phyloP scores from a whole-genome alignment of 2,888 invertebrate genomes.

The Xylota sylvarum region DNA sequence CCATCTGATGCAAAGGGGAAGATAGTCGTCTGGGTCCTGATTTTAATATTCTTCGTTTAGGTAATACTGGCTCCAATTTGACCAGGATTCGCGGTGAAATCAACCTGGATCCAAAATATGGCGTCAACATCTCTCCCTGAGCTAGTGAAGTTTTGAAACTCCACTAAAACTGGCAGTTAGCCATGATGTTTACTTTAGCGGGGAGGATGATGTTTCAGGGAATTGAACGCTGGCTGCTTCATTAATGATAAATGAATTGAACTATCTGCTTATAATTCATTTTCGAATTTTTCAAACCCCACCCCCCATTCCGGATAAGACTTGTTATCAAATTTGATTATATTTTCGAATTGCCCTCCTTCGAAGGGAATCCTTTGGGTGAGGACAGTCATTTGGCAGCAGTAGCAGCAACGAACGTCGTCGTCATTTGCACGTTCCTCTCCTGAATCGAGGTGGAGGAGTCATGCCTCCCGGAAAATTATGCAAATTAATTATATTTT shows the following conservation, averaged over 20 bases:
- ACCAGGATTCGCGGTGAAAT: conserved; percentile 36
- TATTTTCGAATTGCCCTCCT: conserved; percentile 49
- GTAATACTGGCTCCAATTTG: conserved; percentile 55
- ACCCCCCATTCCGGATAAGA: conserved; percentile 36
- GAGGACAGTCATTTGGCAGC: conserved; percentile 63
- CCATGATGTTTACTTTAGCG: not conserved
- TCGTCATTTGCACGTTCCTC: conserved; percentile 68
- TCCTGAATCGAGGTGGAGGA: conserved; percentile 38
- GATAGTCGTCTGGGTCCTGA: conserved; percentile 9
- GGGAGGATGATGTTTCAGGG: not conserved
- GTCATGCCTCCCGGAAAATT: conserved; percentile 57
- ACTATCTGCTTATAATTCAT: conserved; percentile 72
- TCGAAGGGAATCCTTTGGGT: conserved; percentile 46
- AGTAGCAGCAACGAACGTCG: conserved; percentile 27
- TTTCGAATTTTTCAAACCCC: conserved; percentile 48
- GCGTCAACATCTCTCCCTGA: conserved; percentile 14
- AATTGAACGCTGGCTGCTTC: conserved; percentile 36
- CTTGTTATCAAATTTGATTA: conserved; percentile 75
- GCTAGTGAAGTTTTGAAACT: conserved; percentile 47
- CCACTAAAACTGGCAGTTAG: conserved; percentile 53
- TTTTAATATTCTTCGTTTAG: conserved; percentile 45
- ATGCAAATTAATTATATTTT: conserved; percentile 76
- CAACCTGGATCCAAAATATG: conserved; percentile 10
- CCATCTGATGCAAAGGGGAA: conserved; percentile 21
- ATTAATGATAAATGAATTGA: conserved; percentile 75